Conservation (phyloP, 2,888 invertebrate species). For the Stenchaetothrips biformis region DNA sequence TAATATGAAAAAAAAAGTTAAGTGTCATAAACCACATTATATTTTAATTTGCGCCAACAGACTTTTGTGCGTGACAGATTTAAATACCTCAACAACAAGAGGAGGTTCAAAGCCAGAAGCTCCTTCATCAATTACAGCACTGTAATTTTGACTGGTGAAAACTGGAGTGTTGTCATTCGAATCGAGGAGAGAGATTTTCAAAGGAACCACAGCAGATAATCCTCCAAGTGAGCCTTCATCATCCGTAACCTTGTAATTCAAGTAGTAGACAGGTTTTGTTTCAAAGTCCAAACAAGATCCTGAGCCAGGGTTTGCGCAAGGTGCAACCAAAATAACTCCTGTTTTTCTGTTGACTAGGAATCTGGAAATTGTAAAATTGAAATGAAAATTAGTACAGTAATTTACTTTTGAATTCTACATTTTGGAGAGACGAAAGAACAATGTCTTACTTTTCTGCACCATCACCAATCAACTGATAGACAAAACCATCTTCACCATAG, state of each 20-base stretch:
- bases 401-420: neutral
- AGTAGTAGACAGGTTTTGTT: slow-evolving; percentile 71
- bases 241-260: slow-evolving; percentile 82
- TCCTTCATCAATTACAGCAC: slow-evolving; percentile 80
- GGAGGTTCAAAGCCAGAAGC: slow-evolving; percentile 79
- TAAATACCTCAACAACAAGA: slow-evolving; percentile 46
- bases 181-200: slow-evolving; percentile 74
- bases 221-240: slow-evolving; percentile 64
- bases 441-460: neutral
- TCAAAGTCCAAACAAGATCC: slow-evolving; percentile 80
- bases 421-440: neutral
- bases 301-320: slow-evolving; percentile 62
- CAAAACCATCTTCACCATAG: slow-evolving; percentile 77
- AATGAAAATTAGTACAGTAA: neutral
- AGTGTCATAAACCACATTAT: neutral
- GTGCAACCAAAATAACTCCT: slow-evolving; percentile 75
- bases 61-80: neutral
- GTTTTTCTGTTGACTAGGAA: slow-evolving; percentile 74
- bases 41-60: neutral
- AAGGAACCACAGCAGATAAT: slow-evolving; percentile 69
- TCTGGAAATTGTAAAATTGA: slow-evolving; percentile 38
- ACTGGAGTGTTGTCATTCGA: slow-evolving; percentile 85
- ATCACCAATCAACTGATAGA: slow-evolving; percentile 71
- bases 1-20: slow-evolving; percentile 41
- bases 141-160: slow-evolving; percentile 71